A percentile compares a stretch with the other conserved stretches of the same genome.
These are phyloP conservation scores for Xiphophorus birchmanni DNA, from an alignment of 2,797 vertebrate species.

Conservation along the genomic window DNA sequence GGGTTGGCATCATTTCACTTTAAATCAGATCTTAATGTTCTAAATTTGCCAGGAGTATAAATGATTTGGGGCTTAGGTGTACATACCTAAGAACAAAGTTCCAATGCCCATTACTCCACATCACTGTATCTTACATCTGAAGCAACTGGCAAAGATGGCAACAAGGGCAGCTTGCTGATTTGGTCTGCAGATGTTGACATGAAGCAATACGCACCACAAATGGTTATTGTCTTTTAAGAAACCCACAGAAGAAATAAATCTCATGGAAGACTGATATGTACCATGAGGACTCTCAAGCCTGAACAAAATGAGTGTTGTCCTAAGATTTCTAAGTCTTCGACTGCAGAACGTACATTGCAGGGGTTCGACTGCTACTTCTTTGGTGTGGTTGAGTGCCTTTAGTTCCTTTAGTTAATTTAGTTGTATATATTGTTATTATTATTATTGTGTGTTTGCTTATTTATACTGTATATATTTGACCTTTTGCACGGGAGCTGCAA, in stretches of 20 bases:
- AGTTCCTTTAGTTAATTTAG: too few relatives aligned
- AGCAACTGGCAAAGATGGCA: not conserved
- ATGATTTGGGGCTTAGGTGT: not conserved
- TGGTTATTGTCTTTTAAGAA: not conserved
- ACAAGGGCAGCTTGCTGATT: not conserved
- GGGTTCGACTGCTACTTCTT: too few relatives aligned
- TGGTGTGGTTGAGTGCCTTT: too few relatives aligned
- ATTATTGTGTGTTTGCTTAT: too few relatives aligned
- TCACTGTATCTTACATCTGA: not conserved
- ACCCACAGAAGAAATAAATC: not conserved
- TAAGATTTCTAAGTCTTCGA: not conserved
- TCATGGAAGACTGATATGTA: not conserved
- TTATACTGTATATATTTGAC: too few relatives aligned
- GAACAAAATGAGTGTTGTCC: slow-evolving; percentile 35
- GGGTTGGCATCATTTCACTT: not conserved
- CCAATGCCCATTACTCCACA: too few relatives aligned
- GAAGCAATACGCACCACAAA: not conserved
- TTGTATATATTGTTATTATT: too few relatives aligned
- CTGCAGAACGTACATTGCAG: too few relatives aligned
- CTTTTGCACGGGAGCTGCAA: too few relatives aligned
- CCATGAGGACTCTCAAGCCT: slow-evolving; percentile 38
- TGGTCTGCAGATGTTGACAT: not conserved
- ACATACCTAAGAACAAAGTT: too few relatives aligned
- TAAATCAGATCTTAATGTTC: not conserved
- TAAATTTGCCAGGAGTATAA: not conserved